Base-by-base conservation (phyloP, 2,113 vertebrate genomes). In the Cryptotis parvus region DNA sequence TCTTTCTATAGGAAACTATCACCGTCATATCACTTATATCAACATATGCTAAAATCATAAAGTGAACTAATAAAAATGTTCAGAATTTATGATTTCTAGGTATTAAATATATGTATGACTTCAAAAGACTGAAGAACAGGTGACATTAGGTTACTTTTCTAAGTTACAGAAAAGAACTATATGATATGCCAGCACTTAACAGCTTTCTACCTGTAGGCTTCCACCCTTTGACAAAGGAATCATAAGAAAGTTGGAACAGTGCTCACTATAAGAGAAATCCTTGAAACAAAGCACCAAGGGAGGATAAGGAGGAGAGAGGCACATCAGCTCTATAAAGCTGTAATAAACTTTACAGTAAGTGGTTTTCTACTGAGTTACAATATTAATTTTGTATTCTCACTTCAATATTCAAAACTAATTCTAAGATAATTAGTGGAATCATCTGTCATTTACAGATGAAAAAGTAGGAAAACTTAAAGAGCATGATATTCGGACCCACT, bases 1-100 rank as follows among this genome's bases (percentile, higher is more conserved):
- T 89, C n/a, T 92, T 68, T 55, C 12, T 69, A 39, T 11, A 43
- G 39, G 29, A 92, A 63, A 14, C 49, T 73, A 7, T 93, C 45
- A 27, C 4, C 66, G 1, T 75, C 31, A 52, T 22, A 79, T 76
- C 35, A 63, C 10, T 18, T 84, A n/a, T 27, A 58, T 22, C 24
- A 76, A 65, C 35, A 85, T 31, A 6, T 81, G 66, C 43, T 76
- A 81, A 82, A 41, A 74, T 24, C 52, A 74, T 78, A 29, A 83
- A 88, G 35, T 72, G 35, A 90, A 80, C 27, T 33, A 41, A 15
- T 43, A 68, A 20, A 83, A 78, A 41, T 41, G 26, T 27, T 41
- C n/a, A 61, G 27, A 77, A 49, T 41, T 37, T 86, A 49, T 76
- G 16, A 31, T 85, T 92, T 76, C 83, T 11, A 68, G 33, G 6